Conservation (phyloP, 1,140 invertebrate genomes). For the Cataglyphis hispanica region DNA sequence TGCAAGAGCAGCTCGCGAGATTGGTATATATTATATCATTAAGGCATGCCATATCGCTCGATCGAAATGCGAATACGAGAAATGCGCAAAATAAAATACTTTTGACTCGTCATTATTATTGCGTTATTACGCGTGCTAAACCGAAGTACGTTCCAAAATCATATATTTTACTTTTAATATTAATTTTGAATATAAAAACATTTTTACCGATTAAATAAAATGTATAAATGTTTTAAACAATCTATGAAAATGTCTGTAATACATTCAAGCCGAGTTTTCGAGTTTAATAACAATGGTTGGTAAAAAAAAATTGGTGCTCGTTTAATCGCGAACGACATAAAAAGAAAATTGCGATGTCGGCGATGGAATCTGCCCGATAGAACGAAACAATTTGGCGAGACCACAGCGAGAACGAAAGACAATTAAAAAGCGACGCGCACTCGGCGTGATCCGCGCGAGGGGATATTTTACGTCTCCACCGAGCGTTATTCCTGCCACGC, state of each 20-base stretch:
- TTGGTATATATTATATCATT: constrained; percentile 36
- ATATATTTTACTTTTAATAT: not conserved
- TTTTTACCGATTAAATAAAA: not conserved
- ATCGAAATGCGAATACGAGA: constrained; percentile 27
- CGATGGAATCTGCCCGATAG: constrained; percentile 27
- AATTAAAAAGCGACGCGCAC: constrained; percentile 72
- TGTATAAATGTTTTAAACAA: not conserved
- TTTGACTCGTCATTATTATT: not conserved
- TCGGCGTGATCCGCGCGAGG: constrained; percentile 6
- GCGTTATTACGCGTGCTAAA: not conserved
- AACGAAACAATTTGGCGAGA: constrained; percentile 47
- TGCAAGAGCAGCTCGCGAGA: constrained; percentile 37
- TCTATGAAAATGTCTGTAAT: not conserved
- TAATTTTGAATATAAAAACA: not conserved
- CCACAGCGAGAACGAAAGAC: constrained; percentile 45
- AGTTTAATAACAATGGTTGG: constrained; percentile 1
- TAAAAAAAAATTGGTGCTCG: constrained; percentile 25
- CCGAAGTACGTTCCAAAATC: constrained; percentile 17
- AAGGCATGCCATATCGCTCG: constrained; percentile 46
- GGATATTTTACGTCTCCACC: constrained; percentile 69
- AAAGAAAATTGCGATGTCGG: constrained; percentile 46
- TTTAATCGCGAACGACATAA: constrained; percentile 57
- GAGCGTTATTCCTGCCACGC: constrained; percentile 47
- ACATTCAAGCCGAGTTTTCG: not conserved
- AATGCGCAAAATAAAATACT: not conserved